Base-by-base conservation (phyloP, 2,797 vertebrate species). In the Erethizon dorsatum region DNA sequence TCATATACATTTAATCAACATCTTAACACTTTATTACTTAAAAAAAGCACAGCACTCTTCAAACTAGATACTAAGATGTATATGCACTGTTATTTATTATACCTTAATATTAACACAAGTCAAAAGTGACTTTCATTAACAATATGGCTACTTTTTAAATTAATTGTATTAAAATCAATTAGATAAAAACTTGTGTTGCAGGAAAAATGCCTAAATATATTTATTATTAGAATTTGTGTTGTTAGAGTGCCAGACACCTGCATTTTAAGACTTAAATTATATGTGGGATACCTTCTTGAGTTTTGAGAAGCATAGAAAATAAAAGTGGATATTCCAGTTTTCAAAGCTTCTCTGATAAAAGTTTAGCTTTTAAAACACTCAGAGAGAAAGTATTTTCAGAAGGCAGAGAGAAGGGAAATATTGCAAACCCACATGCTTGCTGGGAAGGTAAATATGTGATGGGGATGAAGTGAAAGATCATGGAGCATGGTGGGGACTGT, bases 1-100 rank as follows among this genome's bases (percentile, higher is more conserved):
- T 86, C 37, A 93, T 63, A 24, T 50, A 90, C 52, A 96, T 96
- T 91, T 80, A 90, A 47, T 56, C 78, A 77, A 52, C 37, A 33
- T 65, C 54, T 92, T 83, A 79, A 88, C 8, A 26, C 91, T 95
- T 87, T 90, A 37, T 85, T 94, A 78, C 7, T 52, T 45, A 26
- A 47, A 56, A 65, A 61, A 93, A 56, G 24, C 8, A 79, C 45
- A 77, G 18, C 22, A 28, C 17, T 90, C 33, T 93, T 90, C n/a
- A 85, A 93, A 71, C 13, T 54, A 65, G 41, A 80, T n/a, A 31
- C 45, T 88, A 69, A 83, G 13, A 13, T 83, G 1, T 41, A 61
- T 14, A 45, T 77, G 59, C 6, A 61, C 20, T 31, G 12, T 52
- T 88, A 67, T 97, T 83, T 33, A 79, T 57, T 73, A 78, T 71